Evolutionary conservation across 2,113 vertebrate genomes (phyloP).

Genomic region (Halcyon malimbica): DNA sequence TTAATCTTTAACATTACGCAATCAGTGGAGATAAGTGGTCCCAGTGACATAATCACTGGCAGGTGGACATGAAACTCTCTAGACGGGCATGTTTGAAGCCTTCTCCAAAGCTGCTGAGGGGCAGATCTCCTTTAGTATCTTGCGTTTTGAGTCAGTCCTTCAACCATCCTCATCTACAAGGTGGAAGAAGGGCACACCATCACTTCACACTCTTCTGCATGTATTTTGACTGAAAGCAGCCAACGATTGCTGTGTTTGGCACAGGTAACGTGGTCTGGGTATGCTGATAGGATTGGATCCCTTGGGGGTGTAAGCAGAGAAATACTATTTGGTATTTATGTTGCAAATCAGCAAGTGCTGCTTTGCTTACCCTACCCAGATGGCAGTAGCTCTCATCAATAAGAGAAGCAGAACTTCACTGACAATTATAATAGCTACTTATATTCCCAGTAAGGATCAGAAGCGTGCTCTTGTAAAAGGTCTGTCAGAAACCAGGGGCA

Average conservation of each 20-base stretch:
- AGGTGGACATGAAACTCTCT: not conserved
- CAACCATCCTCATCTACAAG: not conserved
- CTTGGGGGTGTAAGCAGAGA: not conserved
- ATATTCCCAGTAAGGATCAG: not conserved
- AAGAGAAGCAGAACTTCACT: not conserved
- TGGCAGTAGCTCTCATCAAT: not conserved
- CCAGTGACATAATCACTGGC: not conserved
- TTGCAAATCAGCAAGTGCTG: not conserved
- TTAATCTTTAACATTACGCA: not conserved
- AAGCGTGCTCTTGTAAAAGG: not conserved
- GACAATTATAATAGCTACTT: not conserved
- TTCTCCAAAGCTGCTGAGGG: not conserved
- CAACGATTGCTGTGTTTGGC: rapidly evolving
- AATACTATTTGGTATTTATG: not conserved
- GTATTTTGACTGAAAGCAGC: not conserved
- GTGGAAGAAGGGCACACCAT: not conserved
- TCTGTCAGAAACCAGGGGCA: not conserved
- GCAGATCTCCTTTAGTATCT: not conserved
- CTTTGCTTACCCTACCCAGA: not conserved
- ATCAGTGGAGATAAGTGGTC: not conserved
- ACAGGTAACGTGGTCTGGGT: not conserved
- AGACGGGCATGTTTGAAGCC: not conserved
- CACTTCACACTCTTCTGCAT: not conserved
- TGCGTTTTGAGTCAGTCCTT: not conserved
- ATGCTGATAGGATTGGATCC: not conserved